Evolutionary conservation across 2,888 invertebrate genomes (phyloP).

Genomic region (Opisthograptis luteolata): DNA sequence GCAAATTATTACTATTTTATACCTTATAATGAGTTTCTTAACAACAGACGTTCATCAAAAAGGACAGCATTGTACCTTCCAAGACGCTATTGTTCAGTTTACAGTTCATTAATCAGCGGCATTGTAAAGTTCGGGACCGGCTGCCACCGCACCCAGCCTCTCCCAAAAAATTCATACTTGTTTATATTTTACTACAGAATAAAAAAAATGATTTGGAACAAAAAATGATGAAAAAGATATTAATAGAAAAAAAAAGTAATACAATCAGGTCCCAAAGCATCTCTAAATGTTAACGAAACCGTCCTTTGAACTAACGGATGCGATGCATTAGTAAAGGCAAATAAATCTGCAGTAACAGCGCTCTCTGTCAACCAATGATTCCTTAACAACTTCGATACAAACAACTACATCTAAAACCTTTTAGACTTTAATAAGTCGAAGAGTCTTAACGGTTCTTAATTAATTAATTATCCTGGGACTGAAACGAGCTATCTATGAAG

Average conservation of each 20-base stretch:
- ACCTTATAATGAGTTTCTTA: constrained; percentile 32
- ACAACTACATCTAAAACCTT: constrained; percentile 28
- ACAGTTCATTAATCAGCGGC: constrained; percentile 77
- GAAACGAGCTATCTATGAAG: constrained; percentile 37
- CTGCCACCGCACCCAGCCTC: constrained; percentile 56
- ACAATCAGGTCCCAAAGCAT: constrained; percentile 8
- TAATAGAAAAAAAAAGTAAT: background rate
- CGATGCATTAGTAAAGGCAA: constrained; percentile 37
- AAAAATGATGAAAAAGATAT: too few relatives aligned
- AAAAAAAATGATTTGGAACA: background rate
- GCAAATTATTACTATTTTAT: constrained; percentile 17
- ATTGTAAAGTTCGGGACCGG: constrained; percentile 65
- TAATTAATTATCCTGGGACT: constrained; percentile 38
- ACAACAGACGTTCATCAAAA: constrained; percentile 43
- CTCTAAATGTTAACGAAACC: constrained; percentile 22
- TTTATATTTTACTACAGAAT: constrained; percentile 16
- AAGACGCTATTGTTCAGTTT: constrained; percentile 70
- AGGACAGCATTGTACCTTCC: constrained; percentile 46
- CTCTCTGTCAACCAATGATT: constrained; percentile 30
- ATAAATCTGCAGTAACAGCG: constrained; percentile 45
- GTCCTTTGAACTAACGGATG: constrained; percentile 48
- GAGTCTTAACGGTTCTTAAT: constrained; percentile 33
- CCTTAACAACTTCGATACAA: constrained; percentile 29
- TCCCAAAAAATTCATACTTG: constrained; percentile 25
- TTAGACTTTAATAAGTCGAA: constrained; percentile 40